Evolutionary conservation across 2,113 vertebrate genomes (phyloP), one percentile per base, ranked within the genome.

Genomic region (Rattus norvegicus): DNA sequence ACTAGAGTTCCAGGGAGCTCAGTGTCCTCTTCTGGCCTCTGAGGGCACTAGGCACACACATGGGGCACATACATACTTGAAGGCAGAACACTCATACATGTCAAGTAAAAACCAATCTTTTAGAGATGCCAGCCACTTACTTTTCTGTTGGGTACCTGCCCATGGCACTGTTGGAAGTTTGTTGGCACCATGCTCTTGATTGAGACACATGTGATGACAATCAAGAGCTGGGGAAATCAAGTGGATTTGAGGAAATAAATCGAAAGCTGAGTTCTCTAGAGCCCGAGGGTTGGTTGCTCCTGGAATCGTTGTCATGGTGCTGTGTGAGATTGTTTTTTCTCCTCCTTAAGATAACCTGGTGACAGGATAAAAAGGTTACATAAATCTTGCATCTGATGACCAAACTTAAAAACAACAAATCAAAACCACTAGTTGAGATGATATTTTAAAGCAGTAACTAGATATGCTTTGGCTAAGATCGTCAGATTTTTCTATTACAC

Each of bases 181-280:
- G 88, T 92, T 96, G 92, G 28, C 89, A 97, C 81, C 85, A n/a
- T 33, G 12, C 36, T 81, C 69, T 95, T 96, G 90, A 90, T 94
- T 49, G 92, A 70, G 86, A 90, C 91, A 96, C 94, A 94, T 93
- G 69, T 95, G 83, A 73, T 96, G 73, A 73, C 80, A 95, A 92
- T 96, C 90, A 92, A 96, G 95, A 97, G 92, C 95, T 22, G 14
- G 95, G 86, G 87, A 97, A 97, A 95, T 95, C 19, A 9, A 88
- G 88, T 81, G 96, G 86, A 97, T 97, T 97, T 95, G 96, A 97
- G 89, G 92, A 96, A 97, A 97, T 97, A 95, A 96, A 97, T 93
- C 94, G 95, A 95, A 79, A 98, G 79, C 52, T 90, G 96, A 97
- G 94, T 97, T 97, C 65, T 94, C 97, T 95, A 97, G 96, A 98